A percentile compares a stretch with the other conserved stretches of the same genome.
Evolutionary conservation across 2,113 vertebrate genomes (phyloP).

Genomic region (Alexandromys fortis): DNA sequence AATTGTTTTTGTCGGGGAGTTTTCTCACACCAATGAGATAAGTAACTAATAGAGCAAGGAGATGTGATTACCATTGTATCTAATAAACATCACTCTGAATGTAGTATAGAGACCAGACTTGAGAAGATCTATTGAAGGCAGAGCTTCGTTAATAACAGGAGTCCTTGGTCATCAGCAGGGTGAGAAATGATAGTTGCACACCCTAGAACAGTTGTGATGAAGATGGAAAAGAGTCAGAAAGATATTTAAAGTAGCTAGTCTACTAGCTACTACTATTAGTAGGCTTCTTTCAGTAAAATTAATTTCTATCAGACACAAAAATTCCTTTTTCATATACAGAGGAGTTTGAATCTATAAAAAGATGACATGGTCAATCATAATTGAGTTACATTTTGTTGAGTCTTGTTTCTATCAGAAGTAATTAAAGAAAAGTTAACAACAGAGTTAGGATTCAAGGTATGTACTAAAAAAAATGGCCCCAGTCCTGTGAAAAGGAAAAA

Average conservation of each 20-base stretch:
- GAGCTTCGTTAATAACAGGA: background rate
- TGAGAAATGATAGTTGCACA: background rate
- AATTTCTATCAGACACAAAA: background rate
- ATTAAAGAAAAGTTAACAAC: background rate
- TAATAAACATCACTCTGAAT: background rate
- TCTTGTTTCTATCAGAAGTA: conserved; percentile 14
- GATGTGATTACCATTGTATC: background rate
- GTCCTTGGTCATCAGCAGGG: background rate
- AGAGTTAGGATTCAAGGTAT: background rate
- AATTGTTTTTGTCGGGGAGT: background rate
- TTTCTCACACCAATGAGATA: background rate
- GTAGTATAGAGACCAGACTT: background rate
- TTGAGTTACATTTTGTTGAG: background rate
- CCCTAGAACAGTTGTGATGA: background rate
- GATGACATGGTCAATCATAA: background rate
- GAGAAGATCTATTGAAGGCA: background rate
- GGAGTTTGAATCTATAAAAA: background rate
- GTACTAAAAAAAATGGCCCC: background rate
- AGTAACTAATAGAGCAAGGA: background rate
- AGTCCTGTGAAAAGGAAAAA: background rate
- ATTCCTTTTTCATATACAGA: background rate
- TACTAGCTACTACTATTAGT: too few species aligned
- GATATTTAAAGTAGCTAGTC: background rate
- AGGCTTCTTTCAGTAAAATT: background rate
- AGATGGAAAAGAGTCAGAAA: background rate